Base-by-base conservation (phyloP, 2,113 vertebrate genomes). In the Urocynchramus pylzowi region DNA sequence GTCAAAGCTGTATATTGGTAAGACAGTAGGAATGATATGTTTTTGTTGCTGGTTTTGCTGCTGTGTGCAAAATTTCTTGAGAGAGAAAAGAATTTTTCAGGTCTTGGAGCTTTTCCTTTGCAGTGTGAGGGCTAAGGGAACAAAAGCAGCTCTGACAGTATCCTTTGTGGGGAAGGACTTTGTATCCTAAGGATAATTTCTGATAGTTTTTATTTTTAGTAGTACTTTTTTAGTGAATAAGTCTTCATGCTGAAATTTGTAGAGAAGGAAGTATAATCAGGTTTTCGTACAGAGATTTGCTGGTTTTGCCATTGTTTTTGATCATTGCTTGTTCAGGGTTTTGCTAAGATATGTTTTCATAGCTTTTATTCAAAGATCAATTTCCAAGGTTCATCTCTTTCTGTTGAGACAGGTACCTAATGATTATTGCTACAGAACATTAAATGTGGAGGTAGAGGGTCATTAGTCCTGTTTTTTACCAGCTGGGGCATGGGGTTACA, bases 1-100 rank as follows among this genome's bases (percentile, higher is more conserved):
- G 0, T 16, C 10, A 61, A 61, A 63, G 16, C 12, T n/a, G 13
- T 50, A 0, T 17, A 47, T 54, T 31, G 30, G 7, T 20, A 39
- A 39, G 33, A 24, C 21, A 33, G 33, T 13, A 47, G 54, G 59
- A 59, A 56, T 50, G 37, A 30, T 47, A 19, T 24, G 17, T 2
- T 71, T 68, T 69, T 71, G 17, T 73, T 47, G 30, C 27, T 45
- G 18, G 1, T 45, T 56, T 12, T 47, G 73, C 26, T 27, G 11
- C 35, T 54, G 2, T 8, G 10, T 54, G 27, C 6, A 45, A 30
- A 61, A 76, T 69, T 76, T 26, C 7, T 69, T 77, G 9, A 28
- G 22, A 21, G 76, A 67, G 44, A 63, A 82, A 65, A 21, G 31
- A 20, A 6, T 71, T 93, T 91, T 52, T 39, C 37, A 57, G 20